Conservation (phyloP, 23 tunicate genomes). For the Trididemnum nubilum region DNA sequence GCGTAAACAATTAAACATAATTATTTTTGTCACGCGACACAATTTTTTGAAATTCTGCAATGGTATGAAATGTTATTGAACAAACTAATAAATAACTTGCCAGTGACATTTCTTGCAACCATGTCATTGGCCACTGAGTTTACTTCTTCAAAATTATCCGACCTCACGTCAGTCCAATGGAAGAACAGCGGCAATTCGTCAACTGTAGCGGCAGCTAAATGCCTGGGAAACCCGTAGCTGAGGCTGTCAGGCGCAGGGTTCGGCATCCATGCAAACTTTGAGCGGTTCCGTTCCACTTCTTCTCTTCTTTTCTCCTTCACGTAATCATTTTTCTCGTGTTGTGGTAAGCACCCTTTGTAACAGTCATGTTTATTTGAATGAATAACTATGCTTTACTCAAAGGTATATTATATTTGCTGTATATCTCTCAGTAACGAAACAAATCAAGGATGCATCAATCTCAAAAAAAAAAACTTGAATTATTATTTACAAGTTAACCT, state of each 20-base stretch:
- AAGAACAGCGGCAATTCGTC: conserved; percentile 18
- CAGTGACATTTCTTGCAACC: background rate
- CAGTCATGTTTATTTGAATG: background rate
- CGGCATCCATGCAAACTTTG: conserved; percentile 36
- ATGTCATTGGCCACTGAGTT: background rate
- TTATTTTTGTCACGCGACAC: no score
- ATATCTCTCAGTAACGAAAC: no score
- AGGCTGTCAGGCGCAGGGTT: conserved; percentile 16
- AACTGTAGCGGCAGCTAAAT: conserved; percentile 16
- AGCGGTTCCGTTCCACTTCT: conserved; percentile 31
- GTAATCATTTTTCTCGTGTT: conserved; percentile 12
- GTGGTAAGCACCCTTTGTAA: conserved; percentile 17
- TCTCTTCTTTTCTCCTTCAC: background rate
- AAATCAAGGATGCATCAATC: no score
- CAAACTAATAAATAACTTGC: no score
- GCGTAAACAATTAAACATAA: no score
- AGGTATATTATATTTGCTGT: no score
- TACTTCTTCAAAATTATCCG: background rate
- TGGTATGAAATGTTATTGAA: no score
- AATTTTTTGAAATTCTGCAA: no score
- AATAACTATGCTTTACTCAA: no score
- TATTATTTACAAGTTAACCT: no score
- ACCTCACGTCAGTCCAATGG: conserved; percentile 7
- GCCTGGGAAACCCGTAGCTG: conserved; percentile 44
- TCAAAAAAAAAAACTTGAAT: no score